Conservation (phyloP, 2,888 invertebrate genomes). For the Dryocosmus kuriphilus region DNA sequence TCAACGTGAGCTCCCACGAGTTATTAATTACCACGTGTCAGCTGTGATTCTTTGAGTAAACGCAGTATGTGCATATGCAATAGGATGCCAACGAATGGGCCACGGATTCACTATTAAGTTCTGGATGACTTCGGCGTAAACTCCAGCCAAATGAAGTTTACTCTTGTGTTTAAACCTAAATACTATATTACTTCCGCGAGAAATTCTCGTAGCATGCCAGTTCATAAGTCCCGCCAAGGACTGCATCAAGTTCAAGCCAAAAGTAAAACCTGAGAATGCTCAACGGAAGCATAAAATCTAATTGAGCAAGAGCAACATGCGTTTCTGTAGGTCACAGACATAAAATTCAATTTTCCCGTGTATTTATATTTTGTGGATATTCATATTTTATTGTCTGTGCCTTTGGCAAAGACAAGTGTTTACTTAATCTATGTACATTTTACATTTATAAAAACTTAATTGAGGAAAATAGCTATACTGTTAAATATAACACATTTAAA, state of each 20-base stretch:
- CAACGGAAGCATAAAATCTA: slow-evolving; percentile 9
- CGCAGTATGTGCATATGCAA: neutral
- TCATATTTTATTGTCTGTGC: neutral
- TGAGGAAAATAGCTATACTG: no score
- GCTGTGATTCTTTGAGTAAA: slow-evolving; percentile 7
- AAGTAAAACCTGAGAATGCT: neutral
- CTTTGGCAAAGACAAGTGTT: neutral
- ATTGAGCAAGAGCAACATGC: neutral
- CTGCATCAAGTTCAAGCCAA: slow-evolving; percentile 12
- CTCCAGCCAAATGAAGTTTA: neutral
- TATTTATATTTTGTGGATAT: neutral
- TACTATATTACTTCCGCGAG: slow-evolving; percentile 11
- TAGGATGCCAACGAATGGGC: slow-evolving; percentile 13
- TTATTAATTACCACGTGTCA: slow-evolving; percentile 24
- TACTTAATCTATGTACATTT: neutral
- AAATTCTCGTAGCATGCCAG: neutral
- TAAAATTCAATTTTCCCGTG: neutral
- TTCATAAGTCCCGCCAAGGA: slow-evolving; percentile 14
- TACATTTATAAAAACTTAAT: no score
- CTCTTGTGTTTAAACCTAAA: slow-evolving; percentile 4
- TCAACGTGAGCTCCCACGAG: neutral
- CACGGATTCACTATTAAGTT: slow-evolving; percentile 1
- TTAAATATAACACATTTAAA: no score
- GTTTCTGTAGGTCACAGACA: neutral
- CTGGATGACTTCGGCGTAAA: neutral